Conservation (phyloP, 2,888 invertebrate species). For the Sesia apiformis region DNA sequence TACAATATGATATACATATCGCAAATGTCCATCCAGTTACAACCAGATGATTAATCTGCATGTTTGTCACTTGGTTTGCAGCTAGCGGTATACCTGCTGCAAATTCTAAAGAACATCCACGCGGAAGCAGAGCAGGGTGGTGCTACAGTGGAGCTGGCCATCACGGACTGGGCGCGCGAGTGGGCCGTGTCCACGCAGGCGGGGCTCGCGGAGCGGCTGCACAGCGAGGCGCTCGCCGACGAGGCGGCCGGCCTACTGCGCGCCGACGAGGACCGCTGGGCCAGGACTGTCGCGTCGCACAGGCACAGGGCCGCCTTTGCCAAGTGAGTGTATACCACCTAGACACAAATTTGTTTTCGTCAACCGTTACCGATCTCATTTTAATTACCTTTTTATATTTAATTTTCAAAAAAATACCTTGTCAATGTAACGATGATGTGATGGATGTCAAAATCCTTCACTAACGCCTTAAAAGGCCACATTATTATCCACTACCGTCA, state of each 20-base stretch:
- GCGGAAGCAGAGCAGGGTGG: conserved; percentile 25
- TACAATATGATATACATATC: too few species aligned
- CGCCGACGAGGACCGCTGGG: conserved; percentile 36
- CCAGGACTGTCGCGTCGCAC: conserved; percentile 12
- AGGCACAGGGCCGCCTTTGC: conserved; percentile 17
- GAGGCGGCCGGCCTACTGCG: conserved; percentile 38
- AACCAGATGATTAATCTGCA: too few species aligned
- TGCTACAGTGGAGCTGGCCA: conserved; percentile 37
- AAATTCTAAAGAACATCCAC: conserved; percentile 44
- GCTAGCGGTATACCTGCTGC: conserved; percentile 56
- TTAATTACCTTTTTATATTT: too few species aligned
- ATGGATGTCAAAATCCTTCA: too few species aligned
- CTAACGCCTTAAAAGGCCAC: too few species aligned
- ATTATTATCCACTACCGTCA: too few species aligned
- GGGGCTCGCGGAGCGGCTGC: conserved; percentile 30
- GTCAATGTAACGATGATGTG: too few species aligned
- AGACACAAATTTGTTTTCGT: neutral
- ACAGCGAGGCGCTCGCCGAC: conserved; percentile 22
- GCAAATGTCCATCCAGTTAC: too few species aligned
- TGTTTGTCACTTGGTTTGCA: conserved; percentile 10
- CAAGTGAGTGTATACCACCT: conserved; percentile 18
- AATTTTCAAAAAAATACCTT: too few species aligned
- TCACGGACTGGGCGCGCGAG: conserved; percentile 62
- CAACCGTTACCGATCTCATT: too few species aligned
- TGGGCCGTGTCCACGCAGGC: conserved; percentile 57